Percentiles rank a stretch among this genome's conserved stretches.
Conservation (phyloP, 2,113 vertebrate species). For the Seriola dumerili region DNA sequence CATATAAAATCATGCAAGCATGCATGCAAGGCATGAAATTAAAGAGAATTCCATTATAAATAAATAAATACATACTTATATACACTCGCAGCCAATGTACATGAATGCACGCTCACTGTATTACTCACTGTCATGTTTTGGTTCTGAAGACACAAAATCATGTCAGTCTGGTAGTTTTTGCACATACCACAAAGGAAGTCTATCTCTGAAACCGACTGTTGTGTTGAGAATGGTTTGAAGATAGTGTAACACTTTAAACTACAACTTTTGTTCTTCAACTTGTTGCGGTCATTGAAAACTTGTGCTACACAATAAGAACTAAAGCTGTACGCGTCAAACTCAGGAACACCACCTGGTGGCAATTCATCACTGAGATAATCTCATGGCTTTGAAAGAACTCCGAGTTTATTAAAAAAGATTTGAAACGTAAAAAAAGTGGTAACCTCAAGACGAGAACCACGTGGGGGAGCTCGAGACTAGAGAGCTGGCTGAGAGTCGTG, state of each 20-base stretch:
- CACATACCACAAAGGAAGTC: neutral
- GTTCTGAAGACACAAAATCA: no score
- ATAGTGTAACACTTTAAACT: neutral
- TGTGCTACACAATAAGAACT: neutral
- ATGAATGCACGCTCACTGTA: neutral
- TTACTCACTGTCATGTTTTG: no score
- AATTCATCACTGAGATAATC: neutral
- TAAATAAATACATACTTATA: neutral
- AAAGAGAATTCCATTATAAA: neutral
- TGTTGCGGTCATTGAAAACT: neutral
- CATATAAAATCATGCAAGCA: no score
- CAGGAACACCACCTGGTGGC: no score
- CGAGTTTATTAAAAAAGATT: no score
- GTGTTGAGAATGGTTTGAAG: neutral
- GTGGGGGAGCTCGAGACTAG: conserved; percentile 29
- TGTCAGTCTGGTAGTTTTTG: no score
- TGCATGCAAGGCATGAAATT: neutral
- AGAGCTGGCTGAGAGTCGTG: neutral
- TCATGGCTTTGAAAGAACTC: no score
- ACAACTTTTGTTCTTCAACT: neutral
- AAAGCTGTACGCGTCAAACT: no score
- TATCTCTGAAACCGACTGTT: neutral
- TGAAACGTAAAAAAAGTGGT: neutral
- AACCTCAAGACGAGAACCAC: neutral
- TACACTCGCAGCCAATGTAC: neutral